These are phyloP conservation scores for Mormyrus hasselquistii DNA, from an alignment of 2,797 vertebrate genomes.

Conservation along the genomic window DNA sequence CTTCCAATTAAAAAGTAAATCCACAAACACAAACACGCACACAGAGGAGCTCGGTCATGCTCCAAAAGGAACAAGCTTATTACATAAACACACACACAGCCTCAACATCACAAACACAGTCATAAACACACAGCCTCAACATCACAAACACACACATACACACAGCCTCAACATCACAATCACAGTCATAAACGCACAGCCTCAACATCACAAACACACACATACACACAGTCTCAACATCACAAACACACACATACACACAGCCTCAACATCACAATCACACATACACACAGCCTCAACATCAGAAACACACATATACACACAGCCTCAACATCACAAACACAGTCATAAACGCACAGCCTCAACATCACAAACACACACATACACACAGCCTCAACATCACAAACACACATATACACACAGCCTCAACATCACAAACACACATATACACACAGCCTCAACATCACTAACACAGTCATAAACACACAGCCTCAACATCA, in stretches of 20 bases:
- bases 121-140: not conserved
- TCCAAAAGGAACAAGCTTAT: not conserved
- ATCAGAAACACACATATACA: no score
- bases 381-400: not conserved
- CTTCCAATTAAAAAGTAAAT: constrained; percentile 55
- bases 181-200: not conserved
- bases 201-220: not conserved
- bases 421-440: not conserved
- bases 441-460: not conserved
- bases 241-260: not conserved
- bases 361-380: not conserved
- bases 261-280: not conserved
- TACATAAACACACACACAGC: constrained; percentile 1
- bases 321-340: no score
- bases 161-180: not conserved
- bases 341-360: not conserved
- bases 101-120: not conserved
- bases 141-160: not conserved
- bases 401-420: no score
- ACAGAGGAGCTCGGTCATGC: not conserved
- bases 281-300: not conserved
- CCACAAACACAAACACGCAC: not conserved
- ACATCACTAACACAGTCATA: not conserved
- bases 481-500: not conserved
- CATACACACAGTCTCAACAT: not conserved